A percentile compares a stretch with the other conserved stretches of the same genome.
Evolutionary conservation across 2,888 invertebrate genomes (phyloP).

Genomic region (Archips crataeganus): DNA sequence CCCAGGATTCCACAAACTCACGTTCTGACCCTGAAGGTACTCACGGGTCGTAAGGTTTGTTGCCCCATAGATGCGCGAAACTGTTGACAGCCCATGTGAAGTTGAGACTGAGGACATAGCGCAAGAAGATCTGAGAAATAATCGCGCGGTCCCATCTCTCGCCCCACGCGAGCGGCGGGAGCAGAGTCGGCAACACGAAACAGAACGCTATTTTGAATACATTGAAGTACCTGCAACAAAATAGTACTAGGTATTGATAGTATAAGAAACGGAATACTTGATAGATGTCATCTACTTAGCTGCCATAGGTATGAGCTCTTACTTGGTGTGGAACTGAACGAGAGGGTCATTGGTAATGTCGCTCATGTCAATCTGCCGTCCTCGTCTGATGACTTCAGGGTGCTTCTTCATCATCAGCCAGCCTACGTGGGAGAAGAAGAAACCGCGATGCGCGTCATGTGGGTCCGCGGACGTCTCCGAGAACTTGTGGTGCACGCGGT

Average conservation of each 20-base stretch:
- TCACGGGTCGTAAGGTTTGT: conserved; percentile 90
- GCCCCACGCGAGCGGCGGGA: conserved; percentile 90
- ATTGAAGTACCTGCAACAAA: conserved; percentile 86
- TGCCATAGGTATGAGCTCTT: conserved; percentile 51
- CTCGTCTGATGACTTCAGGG: conserved; percentile 92
- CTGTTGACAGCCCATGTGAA: conserved; percentile 97
- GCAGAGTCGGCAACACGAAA: no score
- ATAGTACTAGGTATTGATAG: no score
- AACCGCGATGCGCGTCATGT: conserved; percentile 92
- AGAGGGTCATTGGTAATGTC: conserved; percentile 93
- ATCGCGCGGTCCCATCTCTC: conserved; percentile 85
- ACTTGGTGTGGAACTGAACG: conserved; percentile 91
- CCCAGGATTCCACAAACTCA: no score
- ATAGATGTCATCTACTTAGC: no score
- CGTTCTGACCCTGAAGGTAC: conserved; percentile 46
- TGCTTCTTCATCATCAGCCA: conserved; percentile 97
- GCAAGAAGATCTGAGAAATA: conserved; percentile 87
- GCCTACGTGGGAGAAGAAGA: conserved; percentile 97
- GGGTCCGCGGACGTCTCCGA: conserved; percentile 93
- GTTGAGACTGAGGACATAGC: conserved; percentile 91
- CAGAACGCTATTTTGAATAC: conserved; percentile 88
- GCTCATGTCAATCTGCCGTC: conserved; percentile 92
- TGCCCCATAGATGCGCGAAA: conserved; percentile 93
- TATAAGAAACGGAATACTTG: no score
- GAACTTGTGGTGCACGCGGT: conserved; percentile 91